A percentile compares a stretch with the other conserved stretches of the same genome.
Conservation (phyloP, 37 sponge, comb jelly and placozoan genomes). For the Hexactinellida sp. region DNA sequence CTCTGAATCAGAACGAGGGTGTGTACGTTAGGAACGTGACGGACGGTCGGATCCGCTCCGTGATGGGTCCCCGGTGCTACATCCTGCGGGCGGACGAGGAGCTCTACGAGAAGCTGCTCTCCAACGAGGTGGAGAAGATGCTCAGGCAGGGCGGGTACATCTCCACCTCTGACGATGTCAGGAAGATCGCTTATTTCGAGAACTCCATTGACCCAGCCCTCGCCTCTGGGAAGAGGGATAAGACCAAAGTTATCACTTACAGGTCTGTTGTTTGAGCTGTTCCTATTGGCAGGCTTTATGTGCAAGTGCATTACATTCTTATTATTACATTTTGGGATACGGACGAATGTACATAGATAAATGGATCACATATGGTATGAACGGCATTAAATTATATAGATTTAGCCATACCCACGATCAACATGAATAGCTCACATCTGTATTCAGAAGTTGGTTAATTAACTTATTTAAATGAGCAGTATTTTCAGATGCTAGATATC, state of each 20-base stretch:
- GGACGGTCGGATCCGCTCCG: conserved; percentile 53
- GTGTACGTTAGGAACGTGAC: conserved; percentile 63
- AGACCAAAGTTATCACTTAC: conserved; percentile 68
- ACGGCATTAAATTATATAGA: no score
- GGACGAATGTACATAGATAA: no score
- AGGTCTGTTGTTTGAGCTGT: no score
- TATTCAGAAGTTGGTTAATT: no score
- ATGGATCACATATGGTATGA: no score
- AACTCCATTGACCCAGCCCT: conserved; percentile 42
- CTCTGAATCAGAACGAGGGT: conserved; percentile 82
- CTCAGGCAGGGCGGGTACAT: conserved; percentile 39
- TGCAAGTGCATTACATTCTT: no score
- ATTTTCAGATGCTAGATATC: no score
- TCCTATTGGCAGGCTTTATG: no score
- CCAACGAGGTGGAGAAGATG: conserved; percentile 57
- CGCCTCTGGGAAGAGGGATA: conserved; percentile 36
- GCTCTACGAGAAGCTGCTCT: conserved; percentile 52
- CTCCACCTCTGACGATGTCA: conserved; percentile 21
- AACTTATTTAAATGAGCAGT: no score
- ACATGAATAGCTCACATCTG: no score
- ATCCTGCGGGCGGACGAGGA: conserved; percentile 64
- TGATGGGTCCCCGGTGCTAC: conserved; percentile 74
- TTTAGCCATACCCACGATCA: no score
- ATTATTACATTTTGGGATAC: no score
- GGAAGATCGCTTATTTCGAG: conserved; percentile 78